Conservation (phyloP, 2,888 invertebrate genomes). For the Melieria omissa region DNA sequence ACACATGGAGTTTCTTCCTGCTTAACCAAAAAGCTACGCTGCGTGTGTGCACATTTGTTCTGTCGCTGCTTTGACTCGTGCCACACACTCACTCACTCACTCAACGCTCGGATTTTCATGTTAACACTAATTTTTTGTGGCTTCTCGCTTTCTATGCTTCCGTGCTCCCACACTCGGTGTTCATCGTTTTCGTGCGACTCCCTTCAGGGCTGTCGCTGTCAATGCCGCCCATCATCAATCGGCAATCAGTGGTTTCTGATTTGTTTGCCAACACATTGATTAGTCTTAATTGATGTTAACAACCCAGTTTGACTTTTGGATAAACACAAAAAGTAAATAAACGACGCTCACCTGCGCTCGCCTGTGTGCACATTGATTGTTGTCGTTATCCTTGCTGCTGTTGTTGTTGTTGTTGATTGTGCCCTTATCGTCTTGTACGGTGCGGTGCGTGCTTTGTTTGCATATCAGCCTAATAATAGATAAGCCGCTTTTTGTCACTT, state of each 20-base stretch:
- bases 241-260: constrained; percentile 21
- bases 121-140: neutral
- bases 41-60: neutral
- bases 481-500: constrained; percentile 6
- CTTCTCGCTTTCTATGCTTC: neutral
- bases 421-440: constrained; percentile 12
- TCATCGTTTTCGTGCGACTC: neutral
- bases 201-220: neutral
- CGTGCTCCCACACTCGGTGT: constrained; percentile 4
- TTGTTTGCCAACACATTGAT: constrained; percentile 29
- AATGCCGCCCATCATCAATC: neutral
- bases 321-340: constrained; percentile 23
- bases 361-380: neutral
- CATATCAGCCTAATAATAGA: constrained; percentile 12
- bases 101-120: neutral
- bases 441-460: constrained; percentile 5
- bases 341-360: too few species aligned
- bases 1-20: neutral
- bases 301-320: constrained; percentile 26
- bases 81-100: too few species aligned
- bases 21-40: neutral
- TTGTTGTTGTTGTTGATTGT: neutral
- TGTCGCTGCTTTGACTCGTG: neutral
- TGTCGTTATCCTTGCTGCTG: neutral
- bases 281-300: constrained; percentile 33